Conservation (phyloP, 1,140 invertebrate genomes). For the Drosophila santomea region DNA sequence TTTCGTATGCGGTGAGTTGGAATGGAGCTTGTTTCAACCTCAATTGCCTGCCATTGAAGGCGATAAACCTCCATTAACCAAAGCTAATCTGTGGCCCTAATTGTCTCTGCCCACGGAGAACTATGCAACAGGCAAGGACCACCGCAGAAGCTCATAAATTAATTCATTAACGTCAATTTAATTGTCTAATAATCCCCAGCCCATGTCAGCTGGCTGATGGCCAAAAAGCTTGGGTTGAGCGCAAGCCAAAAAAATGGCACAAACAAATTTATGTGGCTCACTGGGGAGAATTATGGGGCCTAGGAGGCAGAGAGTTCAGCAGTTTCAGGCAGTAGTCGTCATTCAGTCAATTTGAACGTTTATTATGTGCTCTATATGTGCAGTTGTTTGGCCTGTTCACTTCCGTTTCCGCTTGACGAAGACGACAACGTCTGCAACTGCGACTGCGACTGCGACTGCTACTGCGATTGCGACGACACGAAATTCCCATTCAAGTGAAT, state of each 20-base stretch:
- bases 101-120: conserved; percentile 31
- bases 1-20: neutral
- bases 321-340: conserved; percentile 9
- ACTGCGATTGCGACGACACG: conserved; percentile 60
- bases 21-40: neutral
- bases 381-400: conserved; percentile 72
- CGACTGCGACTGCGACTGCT: conserved; percentile 21
- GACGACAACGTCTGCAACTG: conserved; percentile 42
- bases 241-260: conserved; percentile 27
- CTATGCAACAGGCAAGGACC: conserved; percentile 54
- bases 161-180: conserved; percentile 81
- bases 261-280: conserved; percentile 7
- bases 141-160: conserved; percentile 74
- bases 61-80: conserved; percentile 41
- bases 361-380: conserved; percentile 71
- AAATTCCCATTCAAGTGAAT: conserved; percentile 83
- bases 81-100: conserved; percentile 41
- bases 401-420: conserved; percentile 65
- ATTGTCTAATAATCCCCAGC: conserved; percentile 68
- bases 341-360: conserved; percentile 69
- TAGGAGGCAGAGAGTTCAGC: conserved; percentile 2
- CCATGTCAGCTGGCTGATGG: conserved; percentile 45
- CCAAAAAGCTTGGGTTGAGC: conserved; percentile 20
- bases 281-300: conserved; percentile 11
- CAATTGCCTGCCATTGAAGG: conserved; percentile 13